Base-by-base conservation (phyloP, 2,888 invertebrate species). In the Nemoura dubitans region DNA sequence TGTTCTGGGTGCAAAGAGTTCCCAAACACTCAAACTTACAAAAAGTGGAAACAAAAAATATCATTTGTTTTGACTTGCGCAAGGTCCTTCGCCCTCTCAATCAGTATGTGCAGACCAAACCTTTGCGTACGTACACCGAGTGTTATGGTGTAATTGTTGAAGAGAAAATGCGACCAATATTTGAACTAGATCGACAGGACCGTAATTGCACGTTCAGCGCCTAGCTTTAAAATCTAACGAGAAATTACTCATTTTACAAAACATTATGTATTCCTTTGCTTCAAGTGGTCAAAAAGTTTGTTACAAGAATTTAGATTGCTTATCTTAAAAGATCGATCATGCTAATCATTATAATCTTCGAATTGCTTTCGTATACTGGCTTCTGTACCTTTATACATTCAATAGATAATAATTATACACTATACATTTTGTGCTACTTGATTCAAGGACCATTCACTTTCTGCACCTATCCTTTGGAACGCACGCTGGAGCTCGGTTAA, bases 321-420 rank as follows among this genome's bases (percentile, higher is more conserved):
- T 59, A 59, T 59, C 59, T 59, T 59, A 59, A 59, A 59, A 59
- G 59, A 59, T 59, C 59, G 59, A 59, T 59, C 59, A 59, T 16
- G 14, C 14, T 59, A 59, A 59, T 59, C 59, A 59, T 59, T 7
- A 59, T 59, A 59, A 59, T 59, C 10, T 59, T 59, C 59, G 59
- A 59, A 7, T 59, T 59, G 14, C 59, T 6, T 6, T 36, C 36
- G 5, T 36, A 10, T n/a, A n/a, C n/a, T 21, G 21, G 59, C 59
- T 59, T 59, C 59, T 59, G 10, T 21, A 59, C 59, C 59, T 59
- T 1, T 59, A 59, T 14, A 10, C 14, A 59, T 21, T 59, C 36
- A 10, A 36, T 36, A 3, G 59, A 10, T 21, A 36, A 10, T 36
- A 59, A 59, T 59, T 59, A 59, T 59, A 59, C 21, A 59, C 59